Conservation (phyloP, 1,140 invertebrate species). For the Drosophila fuyamai region DNA sequence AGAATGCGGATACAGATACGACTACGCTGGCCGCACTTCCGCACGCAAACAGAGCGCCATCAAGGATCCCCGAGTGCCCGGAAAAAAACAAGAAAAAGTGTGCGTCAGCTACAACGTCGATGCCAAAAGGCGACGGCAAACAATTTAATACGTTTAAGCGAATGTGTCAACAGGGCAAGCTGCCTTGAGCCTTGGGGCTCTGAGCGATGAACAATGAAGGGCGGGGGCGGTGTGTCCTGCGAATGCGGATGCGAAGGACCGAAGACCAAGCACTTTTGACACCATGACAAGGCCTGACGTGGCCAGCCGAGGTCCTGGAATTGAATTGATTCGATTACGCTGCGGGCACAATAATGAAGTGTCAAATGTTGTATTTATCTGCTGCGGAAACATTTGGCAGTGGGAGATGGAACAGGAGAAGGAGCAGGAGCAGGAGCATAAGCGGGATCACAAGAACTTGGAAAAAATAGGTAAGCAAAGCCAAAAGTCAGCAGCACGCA, state of each 20-base stretch:
- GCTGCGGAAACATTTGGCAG: constrained; percentile 70
- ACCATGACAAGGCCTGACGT: constrained; percentile 56
- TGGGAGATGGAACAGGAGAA: neutral
- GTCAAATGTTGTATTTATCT: constrained; percentile 84
- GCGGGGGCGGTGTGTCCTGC: constrained; percentile 1
- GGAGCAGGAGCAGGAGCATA: constrained; percentile 16
- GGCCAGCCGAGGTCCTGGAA: constrained; percentile 42
- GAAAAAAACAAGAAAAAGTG: constrained; percentile 32
- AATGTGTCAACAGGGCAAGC: constrained; percentile 84
- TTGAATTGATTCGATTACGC: constrained; percentile 84
- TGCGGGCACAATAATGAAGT: constrained; percentile 84
- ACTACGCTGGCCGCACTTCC: constrained; percentile 59
- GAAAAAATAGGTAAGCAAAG: constrained; percentile 32
- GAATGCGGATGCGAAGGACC: constrained; percentile 23
- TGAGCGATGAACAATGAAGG: constrained; percentile 45
- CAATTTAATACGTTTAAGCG: constrained; percentile 84
- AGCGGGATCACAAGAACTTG: constrained; percentile 2
- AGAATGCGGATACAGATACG: constrained; percentile 51
- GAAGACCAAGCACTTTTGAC: constrained; percentile 77
- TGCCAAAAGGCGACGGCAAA: constrained; percentile 72
- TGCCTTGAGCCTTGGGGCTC: constrained; percentile 69
- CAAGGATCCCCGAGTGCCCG: constrained; percentile 19
- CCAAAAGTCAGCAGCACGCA: constrained; percentile 34
- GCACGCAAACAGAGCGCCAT: constrained; percentile 60
- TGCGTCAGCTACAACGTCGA: constrained; percentile 57